Evolutionary conservation across 2,797 vertebrate species (phyloP).

Genomic region (Catharus ustulatus): DNA sequence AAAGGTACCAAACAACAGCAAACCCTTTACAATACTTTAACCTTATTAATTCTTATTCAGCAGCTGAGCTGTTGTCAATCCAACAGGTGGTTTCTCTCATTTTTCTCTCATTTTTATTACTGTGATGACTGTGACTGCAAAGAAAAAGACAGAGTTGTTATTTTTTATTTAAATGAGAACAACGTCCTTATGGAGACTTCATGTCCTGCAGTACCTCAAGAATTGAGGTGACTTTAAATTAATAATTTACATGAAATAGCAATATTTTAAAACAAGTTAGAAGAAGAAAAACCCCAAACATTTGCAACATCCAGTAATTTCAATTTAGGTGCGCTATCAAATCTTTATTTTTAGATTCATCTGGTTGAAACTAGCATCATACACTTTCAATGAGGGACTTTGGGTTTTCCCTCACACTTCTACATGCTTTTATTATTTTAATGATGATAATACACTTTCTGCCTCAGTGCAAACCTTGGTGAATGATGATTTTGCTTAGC

Average conservation of each 20-base stretch:
- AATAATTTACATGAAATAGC: neutral
- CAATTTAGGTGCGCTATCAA: neutral
- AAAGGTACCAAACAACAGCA: neutral
- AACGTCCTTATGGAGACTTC: neutral
- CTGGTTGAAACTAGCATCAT: neutral
- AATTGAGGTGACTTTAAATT: slow-evolving; percentile 41
- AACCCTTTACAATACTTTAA: neutral
- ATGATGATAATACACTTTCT: neutral
- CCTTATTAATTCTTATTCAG: neutral
- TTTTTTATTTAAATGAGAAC: neutral
- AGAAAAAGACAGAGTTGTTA: neutral
- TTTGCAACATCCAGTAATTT: neutral
- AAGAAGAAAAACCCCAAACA: neutral
- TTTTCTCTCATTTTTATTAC: neutral
- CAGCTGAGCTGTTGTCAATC: neutral
- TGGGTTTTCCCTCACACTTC: neutral
- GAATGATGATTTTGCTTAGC: neutral
- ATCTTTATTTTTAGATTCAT: neutral
- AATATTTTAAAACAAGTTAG: neutral
- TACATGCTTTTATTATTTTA: neutral
- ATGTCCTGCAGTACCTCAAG: neutral
- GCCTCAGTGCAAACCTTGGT: neutral
- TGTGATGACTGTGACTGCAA: neutral
- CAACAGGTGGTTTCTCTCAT: neutral
- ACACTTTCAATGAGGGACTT: neutral